Percentiles rank a stretch among this genome's conserved stretches.
Conservation (phyloP, 2,888 invertebrate species). For the Amblyjoppa fuscipennis region DNA sequence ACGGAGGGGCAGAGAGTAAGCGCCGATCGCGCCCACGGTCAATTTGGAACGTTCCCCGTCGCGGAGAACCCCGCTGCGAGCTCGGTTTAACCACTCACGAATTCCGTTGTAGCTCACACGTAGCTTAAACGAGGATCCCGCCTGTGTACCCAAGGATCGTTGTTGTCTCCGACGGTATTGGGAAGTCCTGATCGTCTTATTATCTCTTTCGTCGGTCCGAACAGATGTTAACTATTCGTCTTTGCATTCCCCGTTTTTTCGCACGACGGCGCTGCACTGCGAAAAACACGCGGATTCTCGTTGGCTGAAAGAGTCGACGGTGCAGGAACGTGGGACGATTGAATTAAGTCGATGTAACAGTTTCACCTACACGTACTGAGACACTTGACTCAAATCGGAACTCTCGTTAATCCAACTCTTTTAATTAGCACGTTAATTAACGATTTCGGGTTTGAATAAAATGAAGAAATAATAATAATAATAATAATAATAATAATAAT, state of each 20-base stretch:
- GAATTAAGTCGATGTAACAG: conserved; percentile 48
- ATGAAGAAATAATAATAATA: conserved; percentile 8
- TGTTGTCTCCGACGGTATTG: neutral
- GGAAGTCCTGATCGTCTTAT: no score
- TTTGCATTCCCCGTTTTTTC: neutral
- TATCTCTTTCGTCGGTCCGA: neutral
- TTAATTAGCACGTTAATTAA: conserved; percentile 21
- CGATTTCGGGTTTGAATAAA: conserved; percentile 24
- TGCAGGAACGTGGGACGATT: conserved; percentile 58
- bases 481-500: no score
- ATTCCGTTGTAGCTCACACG: conserved; percentile 24
- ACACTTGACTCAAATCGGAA: conserved; percentile 25
- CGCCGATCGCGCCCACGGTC: conserved; percentile 66
- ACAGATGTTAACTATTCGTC: neutral
- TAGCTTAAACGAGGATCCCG: neutral
- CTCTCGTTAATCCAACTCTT: conserved; percentile 36
- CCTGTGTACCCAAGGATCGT: neutral
- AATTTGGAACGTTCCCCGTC: conserved; percentile 60
- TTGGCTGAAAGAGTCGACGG: conserved; percentile 31
- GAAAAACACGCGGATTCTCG: neutral
- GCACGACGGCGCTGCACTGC: no score
- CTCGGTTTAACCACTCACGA: conserved; percentile 24
- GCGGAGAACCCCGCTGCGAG: conserved; percentile 10
- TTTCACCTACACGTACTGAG: conserved; percentile 25
- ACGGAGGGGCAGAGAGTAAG: conserved; percentile 2